Percentiles rank a stretch among this genome's conserved stretches.
phyloP scores from a whole-genome alignment of 2,888 invertebrate genomes.

The Altica lythri region DNA sequence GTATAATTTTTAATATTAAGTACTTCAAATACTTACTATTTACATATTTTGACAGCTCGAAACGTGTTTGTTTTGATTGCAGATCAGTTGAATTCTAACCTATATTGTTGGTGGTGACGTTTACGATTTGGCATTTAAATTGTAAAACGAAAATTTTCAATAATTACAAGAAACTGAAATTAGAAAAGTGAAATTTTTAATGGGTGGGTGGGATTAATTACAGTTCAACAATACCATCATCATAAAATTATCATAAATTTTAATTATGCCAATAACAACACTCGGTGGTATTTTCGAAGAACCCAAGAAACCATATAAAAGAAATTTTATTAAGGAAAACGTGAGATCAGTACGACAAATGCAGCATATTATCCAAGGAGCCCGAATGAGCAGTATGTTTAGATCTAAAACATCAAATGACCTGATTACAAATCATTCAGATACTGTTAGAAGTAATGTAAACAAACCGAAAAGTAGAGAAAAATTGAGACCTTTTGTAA shows the following conservation, averaged over 20 bases:
- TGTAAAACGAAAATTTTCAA: not conserved
- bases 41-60: not conserved
- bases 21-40: too few species aligned
- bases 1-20: too few species aligned
- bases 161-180: too few species aligned
- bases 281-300: constrained; percentile 17
- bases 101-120: too few species aligned
- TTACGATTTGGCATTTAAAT: too few species aligned
- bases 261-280: constrained; percentile 20
- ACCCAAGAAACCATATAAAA: constrained; percentile 10
- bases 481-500: not conserved
- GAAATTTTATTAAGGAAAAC: constrained; percentile 23
- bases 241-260: not conserved
- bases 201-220: not conserved
- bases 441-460: not conserved
- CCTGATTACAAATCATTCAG: not conserved
- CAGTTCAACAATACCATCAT: too few species aligned
- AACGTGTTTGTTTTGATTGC: too few species aligned
- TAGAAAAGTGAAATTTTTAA: too few species aligned
- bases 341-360: constrained; percentile 11
- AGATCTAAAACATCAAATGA: constrained; percentile 15
- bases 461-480: not conserved
- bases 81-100: too few species aligned
- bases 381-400: not conserved
- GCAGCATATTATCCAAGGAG: constrained; percentile 8